Percentiles rank a stretch among this genome's conserved stretches.
Evolutionary conservation across 2,113 vertebrate genomes (phyloP).

Genomic region (Hydropotes inermis): DNA sequence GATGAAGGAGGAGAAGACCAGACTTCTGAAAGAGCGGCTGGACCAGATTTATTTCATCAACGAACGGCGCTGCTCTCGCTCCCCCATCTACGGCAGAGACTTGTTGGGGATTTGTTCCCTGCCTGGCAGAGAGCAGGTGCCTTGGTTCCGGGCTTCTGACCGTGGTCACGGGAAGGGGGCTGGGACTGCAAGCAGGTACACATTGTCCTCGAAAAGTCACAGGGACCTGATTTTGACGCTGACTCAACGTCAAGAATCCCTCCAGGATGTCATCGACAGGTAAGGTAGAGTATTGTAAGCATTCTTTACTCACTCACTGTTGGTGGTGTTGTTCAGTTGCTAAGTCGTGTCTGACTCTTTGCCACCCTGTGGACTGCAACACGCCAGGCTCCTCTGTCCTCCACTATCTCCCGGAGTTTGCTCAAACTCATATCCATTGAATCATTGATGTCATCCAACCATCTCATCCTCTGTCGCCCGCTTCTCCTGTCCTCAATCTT

Average conservation of each 20-base stretch:
- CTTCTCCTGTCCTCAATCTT: not conserved
- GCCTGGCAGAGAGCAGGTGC: not conserved
- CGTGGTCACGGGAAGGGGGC: conserved; percentile 84
- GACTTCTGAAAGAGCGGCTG: conserved; percentile 89
- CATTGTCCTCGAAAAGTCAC: conserved; percentile 28
- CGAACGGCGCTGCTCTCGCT: conserved; percentile 87
- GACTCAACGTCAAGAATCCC: conserved; percentile 26
- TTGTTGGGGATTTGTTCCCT: conserved; percentile 86
- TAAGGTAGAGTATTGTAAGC: not conserved
- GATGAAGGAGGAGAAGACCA: conserved; percentile 87
- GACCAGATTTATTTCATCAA: conserved; percentile 88
- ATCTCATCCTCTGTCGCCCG: not conserved
- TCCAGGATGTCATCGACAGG: conserved; percentile 69
- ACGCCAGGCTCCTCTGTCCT: not conserved
- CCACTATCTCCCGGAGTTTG: not conserved
- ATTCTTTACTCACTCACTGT: not conserved
- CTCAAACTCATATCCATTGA: not conserved
- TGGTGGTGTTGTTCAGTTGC: not conserved
- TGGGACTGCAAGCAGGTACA: conserved; percentile 83
- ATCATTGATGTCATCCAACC: not conserved
- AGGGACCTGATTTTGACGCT: conserved; percentile 77
- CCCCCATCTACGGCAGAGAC: conserved; percentile 91
- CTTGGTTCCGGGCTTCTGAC: conserved; percentile 52
- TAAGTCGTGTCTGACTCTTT: not conserved
- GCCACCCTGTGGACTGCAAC: not conserved